Percentiles rank a stretch among this genome's conserved stretches.
phyloP scores from a whole-genome alignment of 2,888 invertebrate genomes.

The Pachliopta kotzebuea region DNA sequence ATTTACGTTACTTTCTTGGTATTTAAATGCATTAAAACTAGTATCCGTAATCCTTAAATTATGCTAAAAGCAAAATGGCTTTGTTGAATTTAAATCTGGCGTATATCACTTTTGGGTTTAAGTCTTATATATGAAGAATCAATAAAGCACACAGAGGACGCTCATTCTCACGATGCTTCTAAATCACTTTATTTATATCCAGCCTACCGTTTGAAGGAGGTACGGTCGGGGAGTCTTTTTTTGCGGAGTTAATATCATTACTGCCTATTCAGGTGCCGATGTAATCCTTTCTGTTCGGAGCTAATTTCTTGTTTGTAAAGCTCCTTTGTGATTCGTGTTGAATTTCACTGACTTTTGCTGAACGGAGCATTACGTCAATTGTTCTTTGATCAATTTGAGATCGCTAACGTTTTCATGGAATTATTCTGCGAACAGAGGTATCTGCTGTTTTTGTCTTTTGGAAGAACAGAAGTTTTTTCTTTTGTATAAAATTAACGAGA shows the following conservation, averaged over 20 bases:
- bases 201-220: slow-evolving; percentile 18
- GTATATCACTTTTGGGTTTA: slow-evolving; percentile 8
- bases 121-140: slow-evolving; percentile 25
- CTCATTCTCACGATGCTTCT: slow-evolving; percentile 18
- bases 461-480: background rate
- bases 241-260: slow-evolving; percentile 23
- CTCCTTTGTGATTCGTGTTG: slow-evolving; percentile 18
- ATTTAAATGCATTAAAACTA: background rate
- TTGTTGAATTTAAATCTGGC: slow-evolving; percentile 7
- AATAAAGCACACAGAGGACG: slow-evolving; percentile 19
- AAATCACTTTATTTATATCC: slow-evolving; percentile 25
- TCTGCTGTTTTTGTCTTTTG: background rate
- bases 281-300: slow-evolving; percentile 24
- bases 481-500: too few species aligned
- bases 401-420: slow-evolving; percentile 7
- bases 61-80: background rate
- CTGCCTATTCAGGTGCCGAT: slow-evolving; percentile 27
- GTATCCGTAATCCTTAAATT: background rate
- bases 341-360: slow-evolving; percentile 21
- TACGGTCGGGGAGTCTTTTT: slow-evolving; percentile 21
- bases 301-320: slow-evolving; percentile 24
- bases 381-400: slow-evolving; percentile 21
- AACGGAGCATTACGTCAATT: slow-evolving; percentile 11
- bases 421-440: background rate
- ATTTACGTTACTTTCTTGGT: background rate